Conservation (phyloP, 2,797 vertebrate species). For the Danio jaintianensis region DNA sequence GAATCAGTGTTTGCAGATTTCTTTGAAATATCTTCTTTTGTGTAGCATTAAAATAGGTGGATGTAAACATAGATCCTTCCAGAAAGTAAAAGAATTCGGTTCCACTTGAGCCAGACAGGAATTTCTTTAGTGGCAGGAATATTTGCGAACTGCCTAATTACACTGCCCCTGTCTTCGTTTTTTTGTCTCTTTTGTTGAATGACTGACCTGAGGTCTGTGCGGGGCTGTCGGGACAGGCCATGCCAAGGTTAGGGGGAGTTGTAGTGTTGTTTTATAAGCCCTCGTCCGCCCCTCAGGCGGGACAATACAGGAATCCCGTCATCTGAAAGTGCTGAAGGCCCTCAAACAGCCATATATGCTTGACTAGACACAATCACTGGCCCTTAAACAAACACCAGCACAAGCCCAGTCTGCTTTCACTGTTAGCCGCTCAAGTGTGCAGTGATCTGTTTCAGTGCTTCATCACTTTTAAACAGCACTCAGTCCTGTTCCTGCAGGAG, state of each 20-base stretch:
- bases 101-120: constrained; percentile 27
- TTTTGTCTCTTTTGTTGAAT: background rate
- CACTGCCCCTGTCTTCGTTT: background rate
- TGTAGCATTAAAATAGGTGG: no score
- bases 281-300: constrained; percentile 64
- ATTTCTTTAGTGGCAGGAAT: constrained; percentile 49
- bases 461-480: no score
- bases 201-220: constrained; percentile 6
- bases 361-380: background rate
- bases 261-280: constrained; percentile 58
- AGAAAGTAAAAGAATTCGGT: constrained; percentile 64
- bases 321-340: constrained; percentile 44
- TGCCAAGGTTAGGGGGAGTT: constrained; percentile 36
- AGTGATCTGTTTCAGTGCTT: no score
- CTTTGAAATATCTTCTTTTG: no score
- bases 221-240: constrained; percentile 42
- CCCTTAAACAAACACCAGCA: constrained; percentile 5
- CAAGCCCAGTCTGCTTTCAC: constrained; percentile 18
- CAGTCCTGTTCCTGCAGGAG: background rate
- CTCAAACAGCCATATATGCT: background rate
- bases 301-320: constrained; percentile 53
- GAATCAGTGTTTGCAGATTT: no score
- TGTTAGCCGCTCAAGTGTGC: constrained; percentile 6
- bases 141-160: background rate
- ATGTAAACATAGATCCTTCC: constrained; percentile 55